Percentiles rank a stretch among this genome's conserved stretches.
Evolutionary conservation across 2,888 invertebrate genomes (phyloP).

Genomic region (Imbricaverruca yamaguchii): DNA sequence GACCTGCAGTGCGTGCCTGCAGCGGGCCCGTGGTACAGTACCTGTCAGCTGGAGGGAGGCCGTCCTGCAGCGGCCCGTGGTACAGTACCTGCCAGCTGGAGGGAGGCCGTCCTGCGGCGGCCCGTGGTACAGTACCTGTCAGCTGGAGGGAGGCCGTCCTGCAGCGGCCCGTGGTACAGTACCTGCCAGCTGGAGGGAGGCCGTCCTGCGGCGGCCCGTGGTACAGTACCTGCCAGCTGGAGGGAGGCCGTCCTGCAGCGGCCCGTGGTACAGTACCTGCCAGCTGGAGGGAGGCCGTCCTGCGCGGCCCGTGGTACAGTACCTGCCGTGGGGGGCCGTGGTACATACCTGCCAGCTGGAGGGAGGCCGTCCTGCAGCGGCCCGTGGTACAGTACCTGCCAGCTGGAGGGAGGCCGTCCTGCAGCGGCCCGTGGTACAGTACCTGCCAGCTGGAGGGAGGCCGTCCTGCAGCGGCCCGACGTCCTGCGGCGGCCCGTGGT

Average conservation of each 20-base stretch:
- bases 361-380: background rate
- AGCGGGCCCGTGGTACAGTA: background rate
- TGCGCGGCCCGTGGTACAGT: too few relatives aligned
- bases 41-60: background rate
- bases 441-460: constrained; percentile 1
- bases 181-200: constrained; percentile 1
- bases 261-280: background rate
- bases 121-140: background rate
- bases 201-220: too few relatives aligned
- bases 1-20: too few relatives aligned
- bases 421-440: too few relatives aligned
- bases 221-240: background rate
- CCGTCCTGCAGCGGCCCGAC: background rate
- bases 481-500: too few relatives aligned
- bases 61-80: too few relatives aligned
- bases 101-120: background rate
- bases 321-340: background rate
- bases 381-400: background rate
- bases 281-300: background rate
- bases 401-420: background rate
- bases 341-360: constrained; percentile 7
- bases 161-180: too few relatives aligned
- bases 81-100: background rate
- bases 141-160: background rate
- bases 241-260: background rate